These are phyloP conservation scores for Falco naumanni DNA, from an alignment of 2,797 vertebrate species.

Conservation along the genomic window DNA sequence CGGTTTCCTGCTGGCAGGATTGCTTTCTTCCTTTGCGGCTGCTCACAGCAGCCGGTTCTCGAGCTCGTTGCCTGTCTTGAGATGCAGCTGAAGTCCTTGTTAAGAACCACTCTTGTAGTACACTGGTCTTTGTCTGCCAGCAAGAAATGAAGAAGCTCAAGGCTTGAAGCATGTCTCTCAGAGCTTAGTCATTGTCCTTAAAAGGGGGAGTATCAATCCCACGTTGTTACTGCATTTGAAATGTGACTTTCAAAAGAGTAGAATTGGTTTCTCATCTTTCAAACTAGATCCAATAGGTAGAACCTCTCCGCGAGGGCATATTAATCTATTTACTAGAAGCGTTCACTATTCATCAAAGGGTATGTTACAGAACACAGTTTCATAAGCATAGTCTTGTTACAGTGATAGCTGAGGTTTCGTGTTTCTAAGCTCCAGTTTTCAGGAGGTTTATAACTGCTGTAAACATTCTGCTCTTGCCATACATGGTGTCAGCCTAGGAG, in stretches of 20 bases:
- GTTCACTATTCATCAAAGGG: slow-evolving; percentile 33
- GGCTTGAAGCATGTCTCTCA: slow-evolving; percentile 61
- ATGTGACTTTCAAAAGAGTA: slow-evolving; percentile 59
- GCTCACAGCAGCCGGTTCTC: slow-evolving; percentile 66
- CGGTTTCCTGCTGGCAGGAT: slow-evolving; percentile 84
- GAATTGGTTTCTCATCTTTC: slow-evolving; percentile 61
- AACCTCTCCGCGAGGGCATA: slow-evolving; percentile 15
- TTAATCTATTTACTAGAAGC: slow-evolving; percentile 48
- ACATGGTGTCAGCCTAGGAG: slow-evolving; percentile 64
- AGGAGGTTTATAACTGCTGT: slow-evolving; percentile 73
- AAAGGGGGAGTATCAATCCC: slow-evolving; percentile 26
- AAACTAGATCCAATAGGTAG: slow-evolving; percentile 49
- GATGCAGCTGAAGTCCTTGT: slow-evolving; percentile 50
- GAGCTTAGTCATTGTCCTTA: slow-evolving; percentile 26
- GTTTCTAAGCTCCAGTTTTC: slow-evolving; percentile 73
- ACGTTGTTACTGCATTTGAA: neutral
- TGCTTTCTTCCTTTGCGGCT: slow-evolving; percentile 64
- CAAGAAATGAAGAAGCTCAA: slow-evolving; percentile 62
- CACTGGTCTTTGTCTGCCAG: slow-evolving; percentile 70
- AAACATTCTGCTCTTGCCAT: slow-evolving; percentile 67
- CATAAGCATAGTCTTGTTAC: slow-evolving; percentile 63
- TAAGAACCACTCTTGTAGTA: slow-evolving; percentile 74
- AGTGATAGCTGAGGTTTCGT: slow-evolving; percentile 64
- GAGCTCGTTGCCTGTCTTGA: slow-evolving; percentile 56
- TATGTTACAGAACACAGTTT: slow-evolving; percentile 26